Evolutionary conservation across 2,113 vertebrate species (phyloP), one percentile per base, ranked within the genome.

Genomic region (Rhagologus leucostigma): DNA sequence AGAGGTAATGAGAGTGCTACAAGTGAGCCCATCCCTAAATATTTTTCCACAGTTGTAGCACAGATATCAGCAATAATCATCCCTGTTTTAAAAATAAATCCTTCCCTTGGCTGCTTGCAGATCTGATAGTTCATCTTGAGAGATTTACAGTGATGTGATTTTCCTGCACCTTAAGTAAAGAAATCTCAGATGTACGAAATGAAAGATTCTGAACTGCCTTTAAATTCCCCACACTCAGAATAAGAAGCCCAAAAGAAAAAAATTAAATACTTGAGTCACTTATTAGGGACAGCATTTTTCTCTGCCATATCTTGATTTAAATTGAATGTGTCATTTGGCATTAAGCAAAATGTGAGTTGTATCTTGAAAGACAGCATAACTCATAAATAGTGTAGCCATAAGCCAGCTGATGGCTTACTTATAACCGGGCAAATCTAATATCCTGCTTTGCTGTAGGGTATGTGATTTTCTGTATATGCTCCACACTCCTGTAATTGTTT

Each of bases 371-470:
- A 84, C 88, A 84, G 76, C 86, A 78, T 78, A 96, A 78, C 83
- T 90, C 83, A 93, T 90, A 83, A 93, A 79, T 85, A 90, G 52
- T 64, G 46, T 75, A 78, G 90, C 93, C 90, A 68, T 88, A 92
- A 97, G 80, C 75, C 41, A 84, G 64, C 10, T 86, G 95, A 90
- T 96, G 79, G 60, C 73, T 93, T 93, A 86, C 85, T 92, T 94
- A 95, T 78, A 94, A 84, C 82, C 62, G 88, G 69, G 85, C 47
- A 95, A 96, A 96, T 94, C 90, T 96, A 96, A 96, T 96, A 97
- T 92, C 82, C 76, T 92, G 26, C 83, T 74, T 93, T 87, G 96
- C 96, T 94, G 83, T 60, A 95, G 93, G 96, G 83, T 49, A 81
- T 92, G 83, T 75, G 90, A 92, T 96, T 94, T 96, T 96, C 93